Evolutionary conservation across 35 echinoderm and acorn worm species (phyloP), one percentile per base, ranked within the genome.

Genomic region (Lytechinus pictus): DNA sequence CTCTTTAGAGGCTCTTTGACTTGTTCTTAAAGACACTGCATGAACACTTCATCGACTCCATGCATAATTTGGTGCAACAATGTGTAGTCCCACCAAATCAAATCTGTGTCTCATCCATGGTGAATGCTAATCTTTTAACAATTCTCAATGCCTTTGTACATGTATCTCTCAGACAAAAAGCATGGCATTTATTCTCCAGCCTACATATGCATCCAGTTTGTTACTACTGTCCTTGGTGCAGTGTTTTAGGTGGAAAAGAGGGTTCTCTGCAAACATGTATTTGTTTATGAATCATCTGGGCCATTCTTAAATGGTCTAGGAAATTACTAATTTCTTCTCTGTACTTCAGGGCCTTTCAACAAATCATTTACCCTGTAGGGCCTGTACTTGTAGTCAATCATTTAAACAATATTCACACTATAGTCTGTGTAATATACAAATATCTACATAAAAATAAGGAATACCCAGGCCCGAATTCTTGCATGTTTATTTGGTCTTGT

Each of bases 271-370:
- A 79, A n/a, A 16, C 8, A 7, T 6, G n/a, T 24, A 24, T 79
- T 79, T 79, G 66, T 79, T 79, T 79, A 79, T 79, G 66, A 79
- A n/a, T 79, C 66, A 79, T 79, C 66, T 79, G n/a, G 21, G 66
- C 66, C 66, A 79, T 79, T 79, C 66, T 79, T 79, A 79, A 79
- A 79, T 79, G 66, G 66, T 79, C 66, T n/a, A 79, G 66, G 66
- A 79, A 79, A 79, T 79, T 79, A 24, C 19, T 24, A 79, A 79
- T 79, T 79, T 79, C 66, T 79, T 79, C 19, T 79, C 3, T 79
- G 66, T 24, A 79, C 66, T 79, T 79, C 16, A 24, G 21, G 19
- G 66, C 66, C 66, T 24, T 79, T 79, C 66, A 79, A 79, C 66
- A 79, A 79, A 79, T 24, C 66, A 79, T 79, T 0, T 10, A 8